Base-by-base conservation (phyloP, 2,888 invertebrate genomes). In the Diaperis boleti region DNA sequence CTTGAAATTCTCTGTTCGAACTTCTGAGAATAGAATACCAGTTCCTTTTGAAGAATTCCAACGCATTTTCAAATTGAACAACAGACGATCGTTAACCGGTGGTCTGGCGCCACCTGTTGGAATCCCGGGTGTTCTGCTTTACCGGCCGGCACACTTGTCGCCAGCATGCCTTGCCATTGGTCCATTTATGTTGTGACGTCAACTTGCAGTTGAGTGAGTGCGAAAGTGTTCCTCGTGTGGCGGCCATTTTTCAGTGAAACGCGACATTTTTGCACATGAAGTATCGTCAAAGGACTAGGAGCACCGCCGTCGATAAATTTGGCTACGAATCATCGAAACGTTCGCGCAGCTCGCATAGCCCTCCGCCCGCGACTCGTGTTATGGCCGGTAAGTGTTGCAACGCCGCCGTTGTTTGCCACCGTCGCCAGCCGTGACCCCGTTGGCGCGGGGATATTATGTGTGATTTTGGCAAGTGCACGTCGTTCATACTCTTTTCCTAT, bases 371-470 rank as follows among this genome's bases (percentile, higher is more conserved):
- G 69, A 73, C 70, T 67, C 74, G 76, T 89, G 89, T 88, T 88
- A 90, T 90, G 90, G 90, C 90, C 89, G 89, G 89, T 89, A 89
- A 89, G 89, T 89, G 84, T 83, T 83, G 69, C 72, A 70, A 72
- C 74, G 72, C 69, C 49, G 56, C 55, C 75, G 73, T 72, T 74
- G 76, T 72, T 72, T 70, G 70, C 74, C 57, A 55, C 64, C 64
- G 63, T 64, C 74, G 75, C 71, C 76, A 76, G 71, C 79, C 77
- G 78, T 79, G 79, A 79, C 79, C 79, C 77, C 79, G 76, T 54
- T 50, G 45, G 33, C 35, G 69, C 69, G 66, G 70, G 71, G 72
- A 67, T 68, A 72, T 73, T 71, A 67, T 75, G 69, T 74, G 74
- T 75, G 72, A 72, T 71, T 69, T 65, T 70, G 67, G 72, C 66